Conservation (phyloP, 1,140 invertebrate species). For the Drosophila arizonae region DNA sequence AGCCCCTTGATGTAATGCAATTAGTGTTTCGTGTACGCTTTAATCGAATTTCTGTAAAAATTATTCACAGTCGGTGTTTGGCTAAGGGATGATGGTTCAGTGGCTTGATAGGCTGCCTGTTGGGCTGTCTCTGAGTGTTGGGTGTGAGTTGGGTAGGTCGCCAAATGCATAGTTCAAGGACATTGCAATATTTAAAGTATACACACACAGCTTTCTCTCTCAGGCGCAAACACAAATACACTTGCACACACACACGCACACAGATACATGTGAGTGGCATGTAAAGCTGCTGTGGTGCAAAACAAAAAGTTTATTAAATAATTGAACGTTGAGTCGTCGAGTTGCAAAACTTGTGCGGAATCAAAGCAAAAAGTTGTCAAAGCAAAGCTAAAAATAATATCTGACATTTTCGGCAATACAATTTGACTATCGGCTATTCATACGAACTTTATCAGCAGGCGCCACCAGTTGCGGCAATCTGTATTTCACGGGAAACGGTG, state of each 20-base stretch:
- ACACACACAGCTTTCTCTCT: slow-evolving; percentile 54
- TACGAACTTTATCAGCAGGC: slow-evolving; percentile 47
- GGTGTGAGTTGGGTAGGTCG: slow-evolving; percentile 36
- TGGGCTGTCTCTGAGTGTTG: slow-evolving; percentile 18
- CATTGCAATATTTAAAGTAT: slow-evolving; percentile 75
- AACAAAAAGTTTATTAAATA: slow-evolving; percentile 67
- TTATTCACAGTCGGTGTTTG: slow-evolving; percentile 57
- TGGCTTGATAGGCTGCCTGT: slow-evolving; percentile 9
- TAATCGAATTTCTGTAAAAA: slow-evolving; percentile 73
- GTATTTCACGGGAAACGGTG: slow-evolving; percentile 79
- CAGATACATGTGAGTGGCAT: slow-evolving; percentile 17
- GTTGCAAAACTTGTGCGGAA: slow-evolving; percentile 25
- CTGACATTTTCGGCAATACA: not conserved
- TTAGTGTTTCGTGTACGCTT: slow-evolving; percentile 54
- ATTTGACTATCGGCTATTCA: not conserved
- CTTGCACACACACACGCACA: slow-evolving; percentile 10
- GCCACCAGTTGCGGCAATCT: slow-evolving; percentile 79
- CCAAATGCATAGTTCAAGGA: slow-evolving; percentile 79
- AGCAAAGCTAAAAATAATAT: not conserved
- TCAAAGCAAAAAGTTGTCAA: not conserved
- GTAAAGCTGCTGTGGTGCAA: slow-evolving; percentile 32
- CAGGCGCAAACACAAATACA: slow-evolving; percentile 1
- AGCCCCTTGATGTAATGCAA: slow-evolving; percentile 68
- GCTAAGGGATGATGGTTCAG: slow-evolving; percentile 43
- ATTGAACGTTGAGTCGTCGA: slow-evolving; percentile 47